phyloP scores from a whole-genome alignment of 2,113 vertebrate genomes.

The Etia nguti region DNA sequence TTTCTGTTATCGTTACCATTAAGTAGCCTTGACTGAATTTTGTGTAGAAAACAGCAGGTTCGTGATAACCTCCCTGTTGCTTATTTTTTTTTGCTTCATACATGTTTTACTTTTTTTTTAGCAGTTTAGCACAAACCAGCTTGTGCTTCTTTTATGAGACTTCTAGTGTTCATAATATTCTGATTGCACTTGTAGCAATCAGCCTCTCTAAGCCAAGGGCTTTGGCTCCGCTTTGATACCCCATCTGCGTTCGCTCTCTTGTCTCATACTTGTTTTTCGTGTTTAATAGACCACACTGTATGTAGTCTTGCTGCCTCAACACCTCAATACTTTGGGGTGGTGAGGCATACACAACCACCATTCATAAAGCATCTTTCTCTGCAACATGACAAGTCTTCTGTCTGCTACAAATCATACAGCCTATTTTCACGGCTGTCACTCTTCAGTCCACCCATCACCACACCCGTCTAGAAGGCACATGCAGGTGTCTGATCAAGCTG shows the following conservation, averaged over 20 bases:
- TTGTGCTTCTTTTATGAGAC: background rate
- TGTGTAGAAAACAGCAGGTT: background rate
- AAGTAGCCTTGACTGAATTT: background rate
- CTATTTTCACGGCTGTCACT: background rate
- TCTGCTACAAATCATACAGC: background rate
- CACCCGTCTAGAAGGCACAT: background rate
- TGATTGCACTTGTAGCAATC: background rate
- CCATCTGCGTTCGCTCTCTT: constrained; percentile 15
- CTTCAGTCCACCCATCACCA: background rate
- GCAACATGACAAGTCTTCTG: background rate
- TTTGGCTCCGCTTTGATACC: background rate
- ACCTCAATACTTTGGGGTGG: background rate
- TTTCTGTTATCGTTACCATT: background rate
- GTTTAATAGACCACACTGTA: background rate
- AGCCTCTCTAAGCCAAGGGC: background rate
- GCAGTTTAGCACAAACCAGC: background rate
- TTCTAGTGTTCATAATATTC: background rate
- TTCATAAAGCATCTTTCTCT: background rate
- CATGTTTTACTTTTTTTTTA: background rate
- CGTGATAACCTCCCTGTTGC: background rate
- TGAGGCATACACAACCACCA: background rate
- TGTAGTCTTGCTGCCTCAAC: background rate
- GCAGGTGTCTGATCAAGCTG: background rate
- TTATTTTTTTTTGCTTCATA: background rate
- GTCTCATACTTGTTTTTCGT: background rate